phyloP scores from a whole-genome alignment of 2,797 vertebrate species.

The Pipistrellus kuhlii region DNA sequence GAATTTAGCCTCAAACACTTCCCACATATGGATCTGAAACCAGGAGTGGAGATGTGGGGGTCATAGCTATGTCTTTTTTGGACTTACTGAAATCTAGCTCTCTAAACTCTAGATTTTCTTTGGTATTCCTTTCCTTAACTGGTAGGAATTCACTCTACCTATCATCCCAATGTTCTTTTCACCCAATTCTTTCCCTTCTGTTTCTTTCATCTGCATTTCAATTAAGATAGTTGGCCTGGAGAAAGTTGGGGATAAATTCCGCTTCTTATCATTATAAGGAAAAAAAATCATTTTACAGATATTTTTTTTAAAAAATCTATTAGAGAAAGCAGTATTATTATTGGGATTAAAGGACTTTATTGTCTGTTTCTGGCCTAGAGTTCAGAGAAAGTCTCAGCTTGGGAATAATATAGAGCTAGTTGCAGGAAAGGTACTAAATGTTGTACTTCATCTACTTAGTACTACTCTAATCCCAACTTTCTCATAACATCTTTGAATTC shows the following conservation, averaged over 20 bases:
- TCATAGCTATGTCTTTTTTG: not conserved
- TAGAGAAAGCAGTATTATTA: constrained; percentile 23
- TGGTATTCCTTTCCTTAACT: not conserved
- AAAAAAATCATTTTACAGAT: not conserved
- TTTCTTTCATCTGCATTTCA: not conserved
- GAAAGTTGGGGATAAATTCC: not conserved
- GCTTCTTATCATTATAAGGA: not conserved
- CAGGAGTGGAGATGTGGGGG: rapidly evolving
- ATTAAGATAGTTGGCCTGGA: not conserved
- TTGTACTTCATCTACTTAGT: not conserved
- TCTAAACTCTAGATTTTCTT: not conserved
- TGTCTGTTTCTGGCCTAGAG: constrained; percentile 11
- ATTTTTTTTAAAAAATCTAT: not conserved
- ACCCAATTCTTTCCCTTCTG: not conserved
- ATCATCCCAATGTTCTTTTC: not conserved
- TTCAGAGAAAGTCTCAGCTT: constrained; percentile 27
- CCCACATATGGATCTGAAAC: not conserved
- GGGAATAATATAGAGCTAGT: constrained; percentile 20
- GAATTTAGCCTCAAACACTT: not conserved
- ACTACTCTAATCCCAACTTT: not conserved
- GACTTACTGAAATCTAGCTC: constrained; percentile 8
- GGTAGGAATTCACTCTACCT: not conserved
- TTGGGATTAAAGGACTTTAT: not conserved
- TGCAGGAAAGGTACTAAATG: not conserved
- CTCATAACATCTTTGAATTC: constrained; percentile 16